Evolutionary conservation across 2,797 vertebrate species (phyloP).

Genomic region (Euthynnus affinis): DNA sequence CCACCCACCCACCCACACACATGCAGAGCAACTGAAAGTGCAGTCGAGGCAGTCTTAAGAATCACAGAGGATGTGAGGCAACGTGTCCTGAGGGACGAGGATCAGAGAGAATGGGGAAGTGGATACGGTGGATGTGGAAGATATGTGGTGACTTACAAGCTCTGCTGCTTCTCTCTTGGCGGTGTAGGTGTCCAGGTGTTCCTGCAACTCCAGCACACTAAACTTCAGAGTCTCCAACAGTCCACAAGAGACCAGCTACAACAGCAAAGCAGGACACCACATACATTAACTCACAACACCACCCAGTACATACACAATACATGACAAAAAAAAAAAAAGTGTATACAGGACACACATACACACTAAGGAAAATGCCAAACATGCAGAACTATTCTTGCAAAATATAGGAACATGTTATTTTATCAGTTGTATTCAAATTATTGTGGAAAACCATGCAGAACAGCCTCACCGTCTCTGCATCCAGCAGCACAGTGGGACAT

Average conservation of each 20-base stretch:
- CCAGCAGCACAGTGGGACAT: conserved; percentile 96
- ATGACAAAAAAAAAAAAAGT: conserved; percentile 44
- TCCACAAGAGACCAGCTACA: conserved; percentile 94
- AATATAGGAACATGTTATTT: neutral
- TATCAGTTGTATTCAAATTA: neutral
- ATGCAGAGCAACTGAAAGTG: conserved; percentile 20
- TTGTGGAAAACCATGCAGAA: neutral
- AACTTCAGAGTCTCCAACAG: conserved; percentile 98
- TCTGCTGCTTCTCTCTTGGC: conserved; percentile 95
- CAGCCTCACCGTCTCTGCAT: conserved; percentile 95
- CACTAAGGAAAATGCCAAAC: conserved; percentile 12
- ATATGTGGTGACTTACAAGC: conserved; percentile 86
- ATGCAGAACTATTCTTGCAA: neutral
- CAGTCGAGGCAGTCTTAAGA: conserved; percentile 19
- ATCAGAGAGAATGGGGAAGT: conserved; percentile 28
- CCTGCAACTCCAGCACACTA: conserved; percentile 97
- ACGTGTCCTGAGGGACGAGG: neutral
- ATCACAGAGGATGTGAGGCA: conserved; percentile 7
- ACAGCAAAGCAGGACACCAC: conserved; percentile 61
- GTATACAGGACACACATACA: conserved; percentile 29
- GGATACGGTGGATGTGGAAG: neutral
- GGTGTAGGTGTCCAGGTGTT: conserved; percentile 98
- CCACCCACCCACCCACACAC: too few relatives aligned
- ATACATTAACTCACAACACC: conserved; percentile 59
- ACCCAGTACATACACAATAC: conserved; percentile 7